Conservation (phyloP, 2,888 invertebrate genomes). For the Xestia sexstrigata region DNA sequence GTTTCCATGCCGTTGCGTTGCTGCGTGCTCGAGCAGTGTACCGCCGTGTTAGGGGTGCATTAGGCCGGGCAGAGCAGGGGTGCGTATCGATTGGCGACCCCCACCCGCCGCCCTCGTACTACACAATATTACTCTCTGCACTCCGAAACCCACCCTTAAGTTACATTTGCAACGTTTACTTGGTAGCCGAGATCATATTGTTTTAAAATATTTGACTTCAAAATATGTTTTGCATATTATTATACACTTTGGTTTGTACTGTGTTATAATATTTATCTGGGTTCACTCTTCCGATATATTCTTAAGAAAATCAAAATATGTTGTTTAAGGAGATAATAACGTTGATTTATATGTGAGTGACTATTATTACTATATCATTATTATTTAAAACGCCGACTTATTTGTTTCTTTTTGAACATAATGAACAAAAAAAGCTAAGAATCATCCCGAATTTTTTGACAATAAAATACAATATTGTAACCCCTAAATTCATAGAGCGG, state of each 20-base stretch:
- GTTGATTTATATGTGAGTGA: neutral
- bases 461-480: conserved; percentile 12
- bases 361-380: neutral
- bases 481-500: conserved; percentile 35
- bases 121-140: conserved; percentile 81
- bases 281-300: neutral
- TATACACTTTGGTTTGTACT: neutral
- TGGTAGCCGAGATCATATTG: conserved; percentile 75
- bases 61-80: conserved; percentile 82
- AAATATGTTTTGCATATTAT: conserved; percentile 47
- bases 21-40: conserved; percentile 56
- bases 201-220: conserved; percentile 74
- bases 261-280: neutral
- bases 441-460: neutral
- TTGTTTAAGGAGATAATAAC: neutral
- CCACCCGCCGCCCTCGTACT: conserved; percentile 77
- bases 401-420: neutral
- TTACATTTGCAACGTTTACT: conserved; percentile 82
- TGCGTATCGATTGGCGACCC: conserved; percentile 86
- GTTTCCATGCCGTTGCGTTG: conserved; percentile 69
- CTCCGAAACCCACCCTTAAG: conserved; percentile 81
- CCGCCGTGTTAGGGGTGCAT: conserved; percentile 82
- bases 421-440: neutral
- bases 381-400: neutral
- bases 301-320: neutral